phyloP scores from a whole-genome alignment of 2,113 vertebrate genomes.

The Eptesicus fuscus region DNA sequence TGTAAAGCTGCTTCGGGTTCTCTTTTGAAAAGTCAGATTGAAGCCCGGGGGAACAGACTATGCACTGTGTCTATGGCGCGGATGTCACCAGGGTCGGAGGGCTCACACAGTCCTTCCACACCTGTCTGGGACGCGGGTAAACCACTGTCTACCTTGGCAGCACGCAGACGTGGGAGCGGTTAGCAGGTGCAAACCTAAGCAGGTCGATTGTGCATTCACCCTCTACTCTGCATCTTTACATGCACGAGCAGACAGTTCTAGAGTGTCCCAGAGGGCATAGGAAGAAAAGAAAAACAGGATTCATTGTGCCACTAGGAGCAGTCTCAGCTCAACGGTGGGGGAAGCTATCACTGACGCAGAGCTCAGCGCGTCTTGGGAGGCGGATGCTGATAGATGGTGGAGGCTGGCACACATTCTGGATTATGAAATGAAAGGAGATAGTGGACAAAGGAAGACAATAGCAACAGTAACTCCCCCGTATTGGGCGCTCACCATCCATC shows the following conservation, averaged over 20 bases:
- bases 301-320: slow-evolving; percentile 17
- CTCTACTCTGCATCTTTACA: not conserved
- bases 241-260: not conserved
- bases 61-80: not conserved
- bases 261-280: not conserved
- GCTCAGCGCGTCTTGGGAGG: slow-evolving; percentile 27
- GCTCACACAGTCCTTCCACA: not conserved
- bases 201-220: not conserved
- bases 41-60: not conserved
- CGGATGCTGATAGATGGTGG: not conserved
- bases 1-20: slow-evolving; percentile 31
- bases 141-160: not conserved
- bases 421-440: slow-evolving; percentile 53
- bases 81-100: not conserved
- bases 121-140: not conserved
- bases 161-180: not conserved
- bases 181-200: not conserved
- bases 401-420: slow-evolving; percentile 9
- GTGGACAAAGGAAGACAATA: not conserved
- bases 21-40: slow-evolving; percentile 15
- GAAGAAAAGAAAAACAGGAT: not conserved
- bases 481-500: not conserved
- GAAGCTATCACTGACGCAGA: slow-evolving; percentile 10
- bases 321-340: not conserved
- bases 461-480: not conserved